A percentile compares a stretch with the other conserved stretches of the same genome.
Conservation (phyloP, 1,140 invertebrate genomes). For the Eciton burchellii region DNA sequence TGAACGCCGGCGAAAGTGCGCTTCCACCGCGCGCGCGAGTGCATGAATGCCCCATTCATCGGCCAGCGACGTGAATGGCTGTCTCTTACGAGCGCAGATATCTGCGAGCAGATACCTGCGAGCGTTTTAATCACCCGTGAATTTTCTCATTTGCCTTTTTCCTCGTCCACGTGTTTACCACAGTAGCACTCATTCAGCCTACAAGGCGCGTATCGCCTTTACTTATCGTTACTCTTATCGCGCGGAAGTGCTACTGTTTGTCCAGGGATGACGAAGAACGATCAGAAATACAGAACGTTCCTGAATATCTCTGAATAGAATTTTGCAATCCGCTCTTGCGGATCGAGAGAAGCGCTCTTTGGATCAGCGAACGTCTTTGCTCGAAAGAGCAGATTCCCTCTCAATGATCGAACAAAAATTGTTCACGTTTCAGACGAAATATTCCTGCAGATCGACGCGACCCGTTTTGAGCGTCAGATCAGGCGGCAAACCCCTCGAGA, state of each 20-base stretch:
- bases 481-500: not conserved
- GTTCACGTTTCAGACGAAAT: not conserved
- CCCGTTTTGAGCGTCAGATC: not conserved
- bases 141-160: slow-evolving; percentile 64
- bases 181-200: slow-evolving; percentile 47
- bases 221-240: not conserved
- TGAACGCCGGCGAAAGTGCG: slow-evolving; percentile 52
- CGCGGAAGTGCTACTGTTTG: not conserved
- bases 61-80: slow-evolving; percentile 65
- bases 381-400: too few species aligned
- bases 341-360: too few species aligned
- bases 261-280: not conserved
- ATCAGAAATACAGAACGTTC: not conserved
- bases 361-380: too few species aligned
- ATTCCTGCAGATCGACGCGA: not conserved
- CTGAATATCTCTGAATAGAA: not conserved
- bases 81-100: slow-evolving; percentile 70
- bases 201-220: too few species aligned
- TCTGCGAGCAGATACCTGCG: slow-evolving; percentile 67
- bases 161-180: slow-evolving; percentile 26
- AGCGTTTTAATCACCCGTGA: slow-evolving; percentile 69
- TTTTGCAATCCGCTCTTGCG: not conserved
- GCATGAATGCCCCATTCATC: slow-evolving; percentile 75
- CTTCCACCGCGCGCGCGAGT: not conserved
- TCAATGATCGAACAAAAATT: too few species aligned